Conservation (phyloP, 2,797 vertebrate species). For the Melanogrammus aeglefinus region DNA sequence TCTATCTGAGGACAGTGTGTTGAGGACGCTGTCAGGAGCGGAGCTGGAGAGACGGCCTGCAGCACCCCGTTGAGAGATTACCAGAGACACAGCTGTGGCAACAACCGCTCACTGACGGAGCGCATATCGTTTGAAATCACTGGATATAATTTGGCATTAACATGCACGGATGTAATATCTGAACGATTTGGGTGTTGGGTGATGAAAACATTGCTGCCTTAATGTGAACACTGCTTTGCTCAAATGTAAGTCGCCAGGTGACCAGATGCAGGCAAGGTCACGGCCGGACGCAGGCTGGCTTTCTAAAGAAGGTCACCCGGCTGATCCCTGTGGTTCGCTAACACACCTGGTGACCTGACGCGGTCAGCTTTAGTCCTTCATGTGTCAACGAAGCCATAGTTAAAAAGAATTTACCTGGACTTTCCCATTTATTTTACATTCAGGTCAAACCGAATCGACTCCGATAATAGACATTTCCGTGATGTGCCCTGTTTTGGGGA, state of each 20-base stretch:
- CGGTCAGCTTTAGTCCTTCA: too few relatives aligned
- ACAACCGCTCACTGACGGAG: background rate
- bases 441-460: too few relatives aligned
- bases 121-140: background rate
- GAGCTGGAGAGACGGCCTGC: background rate
- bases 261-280: background rate
- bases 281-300: background rate
- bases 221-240: too few relatives aligned
- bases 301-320: background rate
- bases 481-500: background rate
- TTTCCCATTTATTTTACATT: background rate
- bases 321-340: too few relatives aligned
- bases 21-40: background rate
- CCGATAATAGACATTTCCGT: background rate
- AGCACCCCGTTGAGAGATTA: background rate
- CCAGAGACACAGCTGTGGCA: background rate
- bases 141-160: background rate
- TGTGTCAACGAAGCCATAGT: too few relatives aligned
- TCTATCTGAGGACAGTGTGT: constrained; percentile 9
- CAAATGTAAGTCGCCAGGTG: too few relatives aligned
- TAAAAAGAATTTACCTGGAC: background rate
- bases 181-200: background rate
- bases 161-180: too few relatives aligned
- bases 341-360: background rate
- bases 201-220: background rate